Evolutionary conservation across 1,140 invertebrate species (phyloP), one percentile per base, ranked within the genome.

Genomic region (Contarinia nasturtii): DNA sequence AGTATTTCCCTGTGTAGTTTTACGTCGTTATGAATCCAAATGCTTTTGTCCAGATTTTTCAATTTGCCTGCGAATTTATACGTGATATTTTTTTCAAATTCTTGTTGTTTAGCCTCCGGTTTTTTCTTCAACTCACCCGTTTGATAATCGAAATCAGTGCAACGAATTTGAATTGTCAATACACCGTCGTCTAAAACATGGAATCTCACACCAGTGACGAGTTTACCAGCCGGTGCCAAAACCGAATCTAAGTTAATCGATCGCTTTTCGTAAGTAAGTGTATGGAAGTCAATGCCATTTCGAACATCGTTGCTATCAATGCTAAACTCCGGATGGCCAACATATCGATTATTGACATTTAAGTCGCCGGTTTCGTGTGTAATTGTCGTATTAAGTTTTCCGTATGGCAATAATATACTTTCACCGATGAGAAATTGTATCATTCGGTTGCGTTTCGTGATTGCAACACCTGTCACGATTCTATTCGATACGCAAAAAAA

Each of bases 191-290:
- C 86, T 8, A 90, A 62, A 49, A 75, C 68, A 49, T 80, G 70
- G 57, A 88, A 85, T 53, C 76, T 72, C 0, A 82, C 63, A 17
- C 81, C 80, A 66, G 56, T 50, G 0, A 65, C 53, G 2, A 64
- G 50, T 68, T 68, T 69, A 74, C 79, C 52, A 79, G 88, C 43
- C 85, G 53, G 41, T 75, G 70, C 74, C 17, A 73, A 64, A 12
- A 89, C 64, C 54, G 86, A 81, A 56, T 90, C 86, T 49, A 90
- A 64, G 63, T 92, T 86, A 1, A 92, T 65, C 0, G 75, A 77
- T 47, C 86, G 64, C 51, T 75, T 73, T 51, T 85, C 80, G 63
- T 78, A 86, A 7, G 72, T 72, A 12, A 90, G 54, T 4, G 71
- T 82, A 53, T 85, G 80, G 55, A 80, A 88, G 52, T 86, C 81